These are phyloP conservation scores for Toxotes lorentzi DNA, from an alignment of 2,797 vertebrate genomes.

Conservation along the genomic window DNA sequence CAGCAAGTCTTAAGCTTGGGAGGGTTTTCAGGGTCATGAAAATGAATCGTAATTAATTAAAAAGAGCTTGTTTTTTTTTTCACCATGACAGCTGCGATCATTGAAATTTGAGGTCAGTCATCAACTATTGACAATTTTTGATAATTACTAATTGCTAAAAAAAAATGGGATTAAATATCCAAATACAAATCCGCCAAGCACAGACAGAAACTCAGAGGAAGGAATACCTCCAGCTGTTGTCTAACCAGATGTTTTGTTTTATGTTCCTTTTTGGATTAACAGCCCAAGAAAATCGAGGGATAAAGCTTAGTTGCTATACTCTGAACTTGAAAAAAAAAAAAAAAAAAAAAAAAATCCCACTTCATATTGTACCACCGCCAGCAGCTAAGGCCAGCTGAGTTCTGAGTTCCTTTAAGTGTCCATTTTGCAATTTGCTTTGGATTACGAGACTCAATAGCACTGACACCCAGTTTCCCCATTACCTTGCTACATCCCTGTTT, in stretches of 20 bases:
- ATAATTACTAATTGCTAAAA: slow-evolving; percentile 36
- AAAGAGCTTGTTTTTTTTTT: neutral
- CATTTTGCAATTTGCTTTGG: slow-evolving; percentile 55
- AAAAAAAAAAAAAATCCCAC: too few relatives aligned
- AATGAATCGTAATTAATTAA: slow-evolving; percentile 11
- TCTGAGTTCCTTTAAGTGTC: slow-evolving; percentile 46
- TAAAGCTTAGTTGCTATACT: neutral
- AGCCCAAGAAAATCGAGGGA: neutral
- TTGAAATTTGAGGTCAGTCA: slow-evolving; percentile 31
- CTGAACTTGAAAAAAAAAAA: slow-evolving; percentile 22
- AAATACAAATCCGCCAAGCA: slow-evolving; percentile 34
- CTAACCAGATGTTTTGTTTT: slow-evolving; percentile 38
- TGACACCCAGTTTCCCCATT: slow-evolving; percentile 62
- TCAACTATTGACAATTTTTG: neutral
- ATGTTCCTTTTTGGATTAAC: slow-evolving; percentile 25
- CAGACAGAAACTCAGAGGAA: slow-evolving; percentile 5
- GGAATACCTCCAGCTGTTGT: slow-evolving; percentile 1
- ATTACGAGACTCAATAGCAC: slow-evolving; percentile 69
- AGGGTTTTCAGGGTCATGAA: slow-evolving; percentile 18
- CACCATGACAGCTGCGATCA: slow-evolving; percentile 2
- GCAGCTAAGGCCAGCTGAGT: neutral
- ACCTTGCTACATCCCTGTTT: slow-evolving; percentile 65
- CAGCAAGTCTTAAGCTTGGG: slow-evolving; percentile 19
- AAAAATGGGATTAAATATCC: slow-evolving; percentile 39
- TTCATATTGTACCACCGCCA: slow-evolving; percentile 6